Conservation (phyloP, 64 coral and sea anemone species). For the Actinia equina region DNA sequence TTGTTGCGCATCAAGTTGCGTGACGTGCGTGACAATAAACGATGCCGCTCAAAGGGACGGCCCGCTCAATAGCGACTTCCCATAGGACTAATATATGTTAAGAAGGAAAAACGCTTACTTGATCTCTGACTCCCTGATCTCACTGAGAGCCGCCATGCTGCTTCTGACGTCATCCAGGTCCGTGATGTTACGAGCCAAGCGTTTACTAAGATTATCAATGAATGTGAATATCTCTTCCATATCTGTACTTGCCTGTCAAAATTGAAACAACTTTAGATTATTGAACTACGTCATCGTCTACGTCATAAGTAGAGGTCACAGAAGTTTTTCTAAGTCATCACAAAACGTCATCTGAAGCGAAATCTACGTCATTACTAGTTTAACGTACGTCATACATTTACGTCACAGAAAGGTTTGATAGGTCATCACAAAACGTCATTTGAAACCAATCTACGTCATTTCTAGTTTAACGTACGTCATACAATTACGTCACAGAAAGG, state of each 20-base stretch:
- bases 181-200: constrained; percentile 75
- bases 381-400: too few species aligned
- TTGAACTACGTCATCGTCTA: neutral
- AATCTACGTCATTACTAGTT: too few species aligned
- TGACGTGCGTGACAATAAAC: too few species aligned
- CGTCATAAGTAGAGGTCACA: neutral
- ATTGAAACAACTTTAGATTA: neutral
- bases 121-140: constrained; percentile 97
- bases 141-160: constrained; percentile 90
- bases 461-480: too few species aligned
- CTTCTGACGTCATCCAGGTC: constrained; percentile 98
- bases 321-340: neutral
- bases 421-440: too few species aligned
- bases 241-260: constrained; percentile 85
- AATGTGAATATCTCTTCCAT: constrained; percentile 99
- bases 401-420: neutral
- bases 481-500: neutral
- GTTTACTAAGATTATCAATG: constrained; percentile 93
- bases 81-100: neutral
- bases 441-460: neutral
- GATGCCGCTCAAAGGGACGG: too few species aligned
- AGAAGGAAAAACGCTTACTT: constrained; percentile 47
- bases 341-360: too few species aligned
- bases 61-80: neutral
- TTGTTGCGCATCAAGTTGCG: too few species aligned